Percentiles rank a stretch among this genome's conserved stretches.
Evolutionary conservation across 2,888 invertebrate genomes (phyloP).

Genomic region (Acleris emargana): DNA sequence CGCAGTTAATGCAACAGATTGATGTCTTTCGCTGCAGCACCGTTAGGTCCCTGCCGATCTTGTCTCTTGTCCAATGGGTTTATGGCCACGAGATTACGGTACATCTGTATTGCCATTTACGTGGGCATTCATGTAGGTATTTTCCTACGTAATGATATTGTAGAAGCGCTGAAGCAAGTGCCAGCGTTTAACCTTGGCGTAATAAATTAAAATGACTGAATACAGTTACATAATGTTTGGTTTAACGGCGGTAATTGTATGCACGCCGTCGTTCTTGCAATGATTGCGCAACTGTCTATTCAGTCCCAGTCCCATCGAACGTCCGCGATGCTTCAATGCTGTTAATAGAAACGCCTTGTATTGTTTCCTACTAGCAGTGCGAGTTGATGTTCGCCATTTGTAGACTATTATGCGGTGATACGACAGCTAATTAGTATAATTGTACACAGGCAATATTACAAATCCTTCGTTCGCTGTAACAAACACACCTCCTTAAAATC

Average conservation of each 20-base stretch:
- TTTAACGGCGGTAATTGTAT: constrained; percentile 39
- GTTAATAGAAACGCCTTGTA: constrained; percentile 49
- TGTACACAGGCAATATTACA: constrained; percentile 10
- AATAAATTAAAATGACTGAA: constrained; percentile 22
- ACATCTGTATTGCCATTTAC: constrained; percentile 37
- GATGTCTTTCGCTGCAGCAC: constrained; percentile 58
- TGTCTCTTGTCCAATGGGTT: constrained; percentile 71
- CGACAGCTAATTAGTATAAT: constrained; percentile 22
- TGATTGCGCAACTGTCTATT: constrained; percentile 62
- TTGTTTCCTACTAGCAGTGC: constrained; percentile 39
- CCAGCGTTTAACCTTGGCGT: constrained; percentile 16
- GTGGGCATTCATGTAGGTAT: constrained; percentile 18
- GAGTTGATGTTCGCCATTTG: constrained; percentile 18
- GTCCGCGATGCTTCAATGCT: constrained; percentile 63
- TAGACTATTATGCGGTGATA: constrained; percentile 5
- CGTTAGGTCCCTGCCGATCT: constrained; percentile 66
- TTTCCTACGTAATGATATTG: constrained; percentile 8
- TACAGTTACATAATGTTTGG: constrained; percentile 32
- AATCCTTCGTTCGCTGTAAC: constrained; percentile 7
- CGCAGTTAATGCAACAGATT: constrained; percentile 63
- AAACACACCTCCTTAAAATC: background rate
- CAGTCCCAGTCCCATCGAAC: constrained; percentile 57
- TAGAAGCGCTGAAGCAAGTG: background rate
- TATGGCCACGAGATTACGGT: constrained; percentile 71
- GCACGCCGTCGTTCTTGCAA: constrained; percentile 49